Conservation (phyloP, 1,140 invertebrate species). For the Caerostris extrusa region DNA sequence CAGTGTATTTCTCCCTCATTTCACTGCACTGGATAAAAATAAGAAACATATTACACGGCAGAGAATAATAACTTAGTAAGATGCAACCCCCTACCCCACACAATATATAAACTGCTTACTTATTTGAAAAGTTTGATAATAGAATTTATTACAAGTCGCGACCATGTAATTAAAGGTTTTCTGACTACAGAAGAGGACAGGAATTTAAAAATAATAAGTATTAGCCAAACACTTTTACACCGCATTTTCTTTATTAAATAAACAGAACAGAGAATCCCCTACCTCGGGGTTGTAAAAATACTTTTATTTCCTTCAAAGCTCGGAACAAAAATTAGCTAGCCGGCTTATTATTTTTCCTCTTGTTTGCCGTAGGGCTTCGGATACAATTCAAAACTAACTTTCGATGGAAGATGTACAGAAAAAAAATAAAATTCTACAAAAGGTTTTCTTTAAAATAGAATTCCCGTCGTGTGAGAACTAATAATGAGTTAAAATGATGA, state of each 20-base stretch:
- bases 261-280: conserved; percentile 31
- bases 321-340: conserved; percentile 28
- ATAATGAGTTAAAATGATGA: conserved; percentile 46
- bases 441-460: background rate
- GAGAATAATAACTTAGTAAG: too few relatives aligned
- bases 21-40: too few relatives aligned
- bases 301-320: conserved; percentile 1
- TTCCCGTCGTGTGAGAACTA: background rate
- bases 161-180: conserved; percentile 26
- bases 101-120: background rate
- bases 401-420: conserved; percentile 9
- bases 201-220: conserved; percentile 49
- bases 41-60: too few relatives aligned
- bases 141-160: conserved; percentile 24
- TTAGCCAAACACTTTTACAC: conserved; percentile 45
- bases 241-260: conserved; percentile 55
- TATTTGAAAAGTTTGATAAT: background rate
- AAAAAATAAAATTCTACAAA: background rate
- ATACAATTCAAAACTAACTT: conserved; percentile 50
- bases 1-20: too few relatives aligned
- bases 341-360: conserved; percentile 45
- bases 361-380: conserved; percentile 46
- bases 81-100: too few relatives aligned
- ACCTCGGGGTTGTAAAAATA: conserved; percentile 24
- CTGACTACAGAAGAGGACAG: conserved; percentile 11